Evolutionary conservation across 2,888 invertebrate species (phyloP).

Genomic region (Epiblema foenella): DNA sequence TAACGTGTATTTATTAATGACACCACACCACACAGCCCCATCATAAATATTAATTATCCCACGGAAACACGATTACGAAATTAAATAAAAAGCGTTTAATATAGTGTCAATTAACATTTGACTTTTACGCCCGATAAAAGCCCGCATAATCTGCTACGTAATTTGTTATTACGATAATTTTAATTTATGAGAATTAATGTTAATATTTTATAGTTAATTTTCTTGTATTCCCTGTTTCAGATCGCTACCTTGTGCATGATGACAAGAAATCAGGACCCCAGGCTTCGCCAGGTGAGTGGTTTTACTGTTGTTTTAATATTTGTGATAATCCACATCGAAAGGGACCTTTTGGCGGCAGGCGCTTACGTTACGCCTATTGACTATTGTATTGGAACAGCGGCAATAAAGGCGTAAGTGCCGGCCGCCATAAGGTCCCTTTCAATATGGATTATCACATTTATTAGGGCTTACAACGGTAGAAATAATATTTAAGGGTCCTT

Average conservation of each 20-base stretch:
- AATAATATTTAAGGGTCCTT: too few species aligned
- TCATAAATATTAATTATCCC: conserved; percentile 31
- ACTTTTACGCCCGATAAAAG: conserved; percentile 29
- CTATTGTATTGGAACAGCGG: too few species aligned
- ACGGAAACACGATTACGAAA: conserved; percentile 16
- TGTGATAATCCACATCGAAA: too few species aligned
- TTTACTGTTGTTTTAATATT: too few species aligned
- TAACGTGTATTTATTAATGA: too few species aligned
- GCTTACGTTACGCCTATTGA: too few species aligned
- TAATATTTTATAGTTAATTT: conserved; percentile 3
- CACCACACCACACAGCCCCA: conserved; percentile 10
- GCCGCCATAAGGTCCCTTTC: too few species aligned
- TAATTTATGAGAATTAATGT: conserved; percentile 14
- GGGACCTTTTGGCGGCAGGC: too few species aligned
- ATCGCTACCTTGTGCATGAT: conserved; percentile 56
- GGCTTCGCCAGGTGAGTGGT: conserved; percentile 67
- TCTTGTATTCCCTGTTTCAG: conserved; percentile 59
- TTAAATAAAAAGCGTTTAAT: conserved; percentile 36
- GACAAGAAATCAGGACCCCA: conserved; percentile 57
- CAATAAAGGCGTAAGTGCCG: too few species aligned
- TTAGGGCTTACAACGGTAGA: too few species aligned
- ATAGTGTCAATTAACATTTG: conserved; percentile 33
- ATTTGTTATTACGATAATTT: conserved; percentile 36
- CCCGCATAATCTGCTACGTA: conserved; percentile 32
- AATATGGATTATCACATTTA: too few species aligned